Percentiles rank a stretch among this genome's conserved stretches.
Conservation (phyloP, 2,797 vertebrate genomes). For the Prionace glauca region DNA sequence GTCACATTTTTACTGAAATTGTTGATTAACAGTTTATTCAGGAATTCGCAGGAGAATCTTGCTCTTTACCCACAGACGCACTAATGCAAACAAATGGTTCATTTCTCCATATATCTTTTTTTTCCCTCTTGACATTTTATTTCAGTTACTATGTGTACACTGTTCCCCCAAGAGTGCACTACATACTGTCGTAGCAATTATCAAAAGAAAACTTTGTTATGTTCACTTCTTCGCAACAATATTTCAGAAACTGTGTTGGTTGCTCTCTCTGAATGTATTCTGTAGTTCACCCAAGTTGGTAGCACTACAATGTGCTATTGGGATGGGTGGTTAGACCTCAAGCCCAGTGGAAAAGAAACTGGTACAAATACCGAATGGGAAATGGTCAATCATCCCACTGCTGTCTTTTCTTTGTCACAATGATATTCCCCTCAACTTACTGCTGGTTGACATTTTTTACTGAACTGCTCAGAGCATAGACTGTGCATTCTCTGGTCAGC, state of each 20-base stretch:
- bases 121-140: background rate
- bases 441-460: background rate
- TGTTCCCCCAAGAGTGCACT: background rate
- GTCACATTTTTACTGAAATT: constrained; percentile 15
- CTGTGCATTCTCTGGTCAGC: background rate
- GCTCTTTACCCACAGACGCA: background rate
- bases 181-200: background rate
- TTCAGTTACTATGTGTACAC: background rate
- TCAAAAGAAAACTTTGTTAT: constrained; percentile 13
- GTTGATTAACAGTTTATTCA: background rate
- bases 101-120: background rate
- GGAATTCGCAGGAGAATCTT: background rate
- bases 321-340: no score
- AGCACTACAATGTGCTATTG: background rate
- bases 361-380: background rate
- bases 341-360: background rate
- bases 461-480: no score
- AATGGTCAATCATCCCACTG: background rate
- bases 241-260: background rate
- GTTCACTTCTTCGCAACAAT: background rate
- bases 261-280: background rate
- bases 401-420: background rate
- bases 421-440: background rate
- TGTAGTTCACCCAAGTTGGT: background rate
- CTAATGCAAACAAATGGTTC: background rate